Evolutionary conservation across 2,888 invertebrate genomes (phyloP).

Genomic region (Thymelicus acteon): DNA sequence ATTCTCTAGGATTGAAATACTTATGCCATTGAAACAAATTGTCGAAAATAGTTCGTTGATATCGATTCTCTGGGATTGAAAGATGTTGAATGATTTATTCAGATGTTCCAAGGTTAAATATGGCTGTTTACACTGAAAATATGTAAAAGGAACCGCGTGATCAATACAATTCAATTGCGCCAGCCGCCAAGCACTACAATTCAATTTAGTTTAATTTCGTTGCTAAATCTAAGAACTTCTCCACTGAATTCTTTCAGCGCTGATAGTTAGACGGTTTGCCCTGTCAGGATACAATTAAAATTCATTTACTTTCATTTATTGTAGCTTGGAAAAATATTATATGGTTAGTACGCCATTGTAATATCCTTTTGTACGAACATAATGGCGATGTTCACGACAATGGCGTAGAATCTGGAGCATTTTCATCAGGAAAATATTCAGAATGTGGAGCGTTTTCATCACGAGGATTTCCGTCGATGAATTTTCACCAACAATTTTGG

Average conservation of each 20-base stretch:
- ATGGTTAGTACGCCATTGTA: slow-evolving; percentile 3
- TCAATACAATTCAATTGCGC: no score
- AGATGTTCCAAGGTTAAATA: no score
- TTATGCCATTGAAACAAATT: no score
- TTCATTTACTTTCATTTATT: not conserved
- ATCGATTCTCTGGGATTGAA: no score
- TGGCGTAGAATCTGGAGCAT: slow-evolving; percentile 19
- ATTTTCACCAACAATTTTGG: not conserved
- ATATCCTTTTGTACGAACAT: slow-evolving; percentile 27
- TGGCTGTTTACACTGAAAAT: no score
- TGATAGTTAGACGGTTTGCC: not conserved
- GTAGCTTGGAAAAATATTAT: not conserved
- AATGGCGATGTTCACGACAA: slow-evolving; percentile 40
- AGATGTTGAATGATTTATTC: no score
- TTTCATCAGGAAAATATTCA: not conserved
- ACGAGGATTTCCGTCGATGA: not conserved
- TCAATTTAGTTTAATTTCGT: no score
- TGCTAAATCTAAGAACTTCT: no score
- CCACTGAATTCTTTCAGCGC: not conserved
- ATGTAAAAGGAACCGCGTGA: no score
- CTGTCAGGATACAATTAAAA: slow-evolving; percentile 3
- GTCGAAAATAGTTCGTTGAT: no score
- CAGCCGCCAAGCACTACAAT: no score
- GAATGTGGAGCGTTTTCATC: slow-evolving; percentile 3
- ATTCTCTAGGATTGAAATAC: no score